Evolutionary conservation across 2,888 invertebrate species (phyloP), one percentile per base, ranked within the genome.

Genomic region (Galerucella nymphaeae): DNA sequence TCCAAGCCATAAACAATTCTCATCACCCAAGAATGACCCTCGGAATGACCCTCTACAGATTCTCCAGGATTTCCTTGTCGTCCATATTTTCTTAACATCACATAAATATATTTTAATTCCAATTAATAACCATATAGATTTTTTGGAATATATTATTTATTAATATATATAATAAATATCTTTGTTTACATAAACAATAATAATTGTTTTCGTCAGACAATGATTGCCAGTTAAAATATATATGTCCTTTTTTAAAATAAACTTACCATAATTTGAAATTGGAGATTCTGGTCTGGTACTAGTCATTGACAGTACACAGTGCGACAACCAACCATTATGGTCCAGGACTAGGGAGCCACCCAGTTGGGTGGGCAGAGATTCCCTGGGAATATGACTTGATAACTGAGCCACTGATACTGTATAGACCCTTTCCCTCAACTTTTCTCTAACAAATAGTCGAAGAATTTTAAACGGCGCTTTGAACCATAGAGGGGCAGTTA

Each of bases 401-500:
- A 98, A 90, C 87, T 97, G 96, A 75, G 96, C 94, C 85, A 96
- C 91, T 86, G 94, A 96, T 81, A 98, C 96, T 41, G 97, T 98
- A 87, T 94, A 97, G 76, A 98, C 98, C 82, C 98, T 91, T 87
- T 98, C 98, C 78, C 98, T 91, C 80, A 98, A 89, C 88, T 98
- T 98, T 88, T 98, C 98, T 76, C 97, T 90, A 71, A 98, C 97
- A 88, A 98, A 98, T 81, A 98, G 89, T 69, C 98, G 92, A 68
- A 98, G 90, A 84, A 98, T 96, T 85, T 96, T 96, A 88, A 98
- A 98, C 1, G 98, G 98, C 73, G 98, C 98, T 88, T 97, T 97
- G 88, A 98, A 98, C 98, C 98, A 98, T 85, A 98, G 89, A 68
- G 98, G 98, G 63, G 98, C 98, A 76, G 98, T 97, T 81, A 97